phyloP scores from a whole-genome alignment of 2,797 vertebrate species.

The Spheniscus humboldti region DNA sequence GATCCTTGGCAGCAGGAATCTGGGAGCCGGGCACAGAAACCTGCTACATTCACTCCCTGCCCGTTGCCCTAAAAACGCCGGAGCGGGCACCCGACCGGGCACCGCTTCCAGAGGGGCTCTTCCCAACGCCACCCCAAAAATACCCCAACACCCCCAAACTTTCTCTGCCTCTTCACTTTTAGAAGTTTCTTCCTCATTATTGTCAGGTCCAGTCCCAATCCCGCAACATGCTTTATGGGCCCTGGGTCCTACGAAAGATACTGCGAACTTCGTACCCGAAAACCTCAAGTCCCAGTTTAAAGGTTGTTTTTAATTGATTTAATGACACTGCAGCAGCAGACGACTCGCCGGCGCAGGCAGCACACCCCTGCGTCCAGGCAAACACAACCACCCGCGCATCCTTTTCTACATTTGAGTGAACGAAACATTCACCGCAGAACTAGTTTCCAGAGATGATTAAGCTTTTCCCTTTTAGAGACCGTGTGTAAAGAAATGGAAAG shows the following conservation, averaged over 20 bases:
- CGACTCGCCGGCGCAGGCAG: neutral
- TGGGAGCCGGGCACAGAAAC: neutral
- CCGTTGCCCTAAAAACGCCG: fast-evolving
- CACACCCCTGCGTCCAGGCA: neutral
- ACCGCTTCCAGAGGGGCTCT: neutral
- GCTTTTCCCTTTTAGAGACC: neutral
- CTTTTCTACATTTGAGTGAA: neutral
- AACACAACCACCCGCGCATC: neutral
- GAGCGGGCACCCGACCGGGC: fast-evolving
- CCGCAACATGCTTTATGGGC: neutral
- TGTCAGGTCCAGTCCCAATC: neutral
- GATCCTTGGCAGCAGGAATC: fast-evolving
- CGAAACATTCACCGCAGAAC: neutral
- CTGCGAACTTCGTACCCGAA: fast-evolving
- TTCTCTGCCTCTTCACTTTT: neutral
- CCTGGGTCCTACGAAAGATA: too few relatives aligned
- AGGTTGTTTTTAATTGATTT: neutral
- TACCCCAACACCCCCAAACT: too few relatives aligned
- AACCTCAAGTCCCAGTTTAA: neutral
- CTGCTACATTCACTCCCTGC: too few relatives aligned
- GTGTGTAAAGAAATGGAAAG: neutral
- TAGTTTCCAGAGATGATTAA: constrained; percentile 45
- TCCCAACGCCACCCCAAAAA: neutral
- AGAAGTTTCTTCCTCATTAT: neutral
- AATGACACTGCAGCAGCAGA: fast-evolving